Evolutionary conservation across 2,113 vertebrate genomes (phyloP), one percentile per base, ranked within the genome.

Genomic region (Sitta europaea): DNA sequence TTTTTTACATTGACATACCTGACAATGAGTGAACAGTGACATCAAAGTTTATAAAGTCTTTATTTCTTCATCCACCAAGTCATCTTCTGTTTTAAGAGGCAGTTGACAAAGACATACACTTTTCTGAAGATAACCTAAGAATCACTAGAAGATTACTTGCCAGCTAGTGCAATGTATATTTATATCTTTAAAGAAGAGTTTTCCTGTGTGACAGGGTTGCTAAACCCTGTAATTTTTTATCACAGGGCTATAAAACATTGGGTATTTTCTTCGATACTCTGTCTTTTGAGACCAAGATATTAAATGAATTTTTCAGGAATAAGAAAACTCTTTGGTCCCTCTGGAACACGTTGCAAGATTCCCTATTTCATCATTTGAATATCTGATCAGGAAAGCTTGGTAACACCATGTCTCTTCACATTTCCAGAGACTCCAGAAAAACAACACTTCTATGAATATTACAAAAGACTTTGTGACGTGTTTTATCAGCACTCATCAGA

Each of bases 11-110:
- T 62, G 40, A 76, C 13, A 66, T 51, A 68, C 47, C 65, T 47
- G 24, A 63, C 11, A 73, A 50, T 24, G 55, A 91, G 48, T 21
- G 50, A 93, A 84, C 29, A 40, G 31, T n/a, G 79, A 94, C 50
- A 88, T 31, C 29, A 40, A 73, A 57, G 31, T 42, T 66, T 87
- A 76, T 68, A 57, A 91, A 80, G 31, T 43, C 43, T 53, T 65
- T 43, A 48, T 85, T 74, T 84, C 45, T 90, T 86, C 74, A 90
- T 84, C 86, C 33, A 71, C 83, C 48, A 57, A 83, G 54, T 25
- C 1, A n/a, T 15, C 59, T 65, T 91, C 57, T 38, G 59, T 73
- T 45, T 53, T 61, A 76, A 84, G 65, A 80, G 28, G 55, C 5
- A 79, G 47, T 33, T 85, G 63, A 86, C 47, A 48, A 79, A 96